Evolutionary conservation across 2,888 invertebrate genomes (phyloP), one percentile per base, ranked within the genome.

Genomic region (Philonicus albiceps): DNA sequence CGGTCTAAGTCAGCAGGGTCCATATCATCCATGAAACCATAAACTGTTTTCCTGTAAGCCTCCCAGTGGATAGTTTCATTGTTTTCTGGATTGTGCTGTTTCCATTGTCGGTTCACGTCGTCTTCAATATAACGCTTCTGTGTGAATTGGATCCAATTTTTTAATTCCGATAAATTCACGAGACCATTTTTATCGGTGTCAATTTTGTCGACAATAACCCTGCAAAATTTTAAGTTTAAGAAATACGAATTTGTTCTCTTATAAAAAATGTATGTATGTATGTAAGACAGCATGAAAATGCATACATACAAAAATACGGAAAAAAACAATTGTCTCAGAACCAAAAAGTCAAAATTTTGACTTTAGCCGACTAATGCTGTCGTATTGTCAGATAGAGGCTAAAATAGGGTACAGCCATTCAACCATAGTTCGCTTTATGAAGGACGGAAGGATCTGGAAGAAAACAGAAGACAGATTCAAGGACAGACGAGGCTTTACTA

Each of bases 101-200:
- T 95, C 99, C 99, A 99, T 90, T 98, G 97, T 6, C 97, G 94
- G 37, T 97, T 96, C 0, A 98, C 97, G 92, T 99, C 98, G 90
- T 98, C 97, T 75, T 95, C 94, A 55, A 99, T 97, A 91, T 99
- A 99, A 86, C 97, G 94, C 89, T 95, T 96, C 93, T 99, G 98
- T 0, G 99, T 98, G 92, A 96, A 98, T 88, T 96, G 94, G 90
- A 99, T 99, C 99, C 99, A 99, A 89, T 97, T 96, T 92, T 97
- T 97, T 31, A 99, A 93, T 92, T 99, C 99, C 85, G 96, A 95
- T 87, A 97, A 94, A 0, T 96, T 95, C 3, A 98, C 94, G 89
- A 95, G 95, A 0, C 97, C 96, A 92, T 98, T 97, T 11, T 94
- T 94, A 91, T 98, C 95, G 8, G 93, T 93, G 91, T 99, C 99